Percentiles rank a stretch among this genome's conserved stretches.
These are phyloP conservation scores for Mohoua ochrocephala DNA, from an alignment of 2,113 vertebrate genomes.

Conservation along the genomic window DNA sequence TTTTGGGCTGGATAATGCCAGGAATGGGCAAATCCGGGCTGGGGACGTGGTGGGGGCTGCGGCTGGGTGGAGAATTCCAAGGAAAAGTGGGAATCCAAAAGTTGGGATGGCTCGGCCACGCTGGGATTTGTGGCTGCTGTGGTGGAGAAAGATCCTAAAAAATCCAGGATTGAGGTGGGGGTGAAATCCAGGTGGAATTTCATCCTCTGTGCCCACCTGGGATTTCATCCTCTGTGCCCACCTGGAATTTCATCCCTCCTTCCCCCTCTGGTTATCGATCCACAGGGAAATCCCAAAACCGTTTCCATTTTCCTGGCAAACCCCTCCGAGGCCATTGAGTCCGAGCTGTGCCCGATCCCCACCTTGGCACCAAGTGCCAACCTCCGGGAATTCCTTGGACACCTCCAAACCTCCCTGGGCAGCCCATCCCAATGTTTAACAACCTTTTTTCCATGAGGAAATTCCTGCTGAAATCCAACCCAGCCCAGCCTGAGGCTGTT, in stretches of 20 bases:
- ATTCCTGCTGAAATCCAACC: background rate
- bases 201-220: background rate
- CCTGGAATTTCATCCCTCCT: background rate
- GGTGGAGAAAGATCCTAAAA: background rate
- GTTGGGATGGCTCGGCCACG: fast-evolving
- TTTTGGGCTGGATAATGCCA: background rate
- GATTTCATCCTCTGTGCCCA: background rate
- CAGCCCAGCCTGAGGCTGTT: background rate
- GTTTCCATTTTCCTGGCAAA: background rate
- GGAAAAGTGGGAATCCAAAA: background rate
- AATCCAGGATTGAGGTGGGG: background rate
- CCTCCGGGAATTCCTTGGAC: background rate
- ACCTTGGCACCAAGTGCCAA: no score
- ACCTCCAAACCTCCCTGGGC: background rate
- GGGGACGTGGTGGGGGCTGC: background rate
- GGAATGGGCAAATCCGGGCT: background rate
- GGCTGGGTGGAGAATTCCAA: background rate
- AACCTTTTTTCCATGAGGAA: background rate
- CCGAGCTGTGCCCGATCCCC: background rate
- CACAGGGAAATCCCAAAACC: background rate
- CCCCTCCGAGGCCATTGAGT: background rate
- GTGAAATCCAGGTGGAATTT: no score
- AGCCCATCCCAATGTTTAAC: background rate
- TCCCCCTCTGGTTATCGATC: background rate
- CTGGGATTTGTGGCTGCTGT: background rate